These are phyloP conservation scores for Aptenodytes forsteri DNA, from an alignment of 2,113 vertebrate genomes.

Conservation along the genomic window DNA sequence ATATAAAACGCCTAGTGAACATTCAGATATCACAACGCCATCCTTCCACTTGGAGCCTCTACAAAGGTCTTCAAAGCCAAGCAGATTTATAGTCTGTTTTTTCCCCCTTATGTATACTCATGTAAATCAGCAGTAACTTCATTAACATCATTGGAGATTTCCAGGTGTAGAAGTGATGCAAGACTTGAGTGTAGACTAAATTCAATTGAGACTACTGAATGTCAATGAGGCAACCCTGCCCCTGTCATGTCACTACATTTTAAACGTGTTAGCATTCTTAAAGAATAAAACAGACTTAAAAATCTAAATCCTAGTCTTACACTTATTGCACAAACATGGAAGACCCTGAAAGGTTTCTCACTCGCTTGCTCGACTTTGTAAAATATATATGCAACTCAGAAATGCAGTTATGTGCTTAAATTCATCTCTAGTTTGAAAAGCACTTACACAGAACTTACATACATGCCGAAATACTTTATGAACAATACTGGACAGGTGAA, in stretches of 20 bases:
- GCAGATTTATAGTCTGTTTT: not conserved
- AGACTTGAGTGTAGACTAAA: not conserved
- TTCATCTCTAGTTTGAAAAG: not conserved
- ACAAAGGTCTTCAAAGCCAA: slow-evolving; percentile 3
- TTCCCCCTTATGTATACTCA: not conserved
- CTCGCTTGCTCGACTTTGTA: not conserved
- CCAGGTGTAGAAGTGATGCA: slow-evolving; percentile 34
- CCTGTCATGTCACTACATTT: not conserved
- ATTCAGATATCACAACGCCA: not conserved
- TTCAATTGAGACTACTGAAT: not conserved
- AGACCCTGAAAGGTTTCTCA: not conserved
- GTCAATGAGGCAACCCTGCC: not conserved
- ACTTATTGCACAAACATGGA: not conserved
- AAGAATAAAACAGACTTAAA: not conserved
- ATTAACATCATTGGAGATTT: slow-evolving; percentile 16
- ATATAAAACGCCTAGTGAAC: not conserved
- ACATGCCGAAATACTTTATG: not conserved
- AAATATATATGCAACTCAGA: not conserved
- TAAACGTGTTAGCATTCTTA: not conserved
- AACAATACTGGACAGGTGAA: slow-evolving; percentile 5
- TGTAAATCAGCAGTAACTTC: slow-evolving; percentile 33
- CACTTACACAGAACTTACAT: not conserved
- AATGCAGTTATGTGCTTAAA: not conserved
- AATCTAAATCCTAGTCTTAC: not conserved
- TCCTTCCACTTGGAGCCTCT: not conserved